Base-by-base conservation (phyloP, 2,888 invertebrate species). In the Hanleya hanleyi region DNA sequence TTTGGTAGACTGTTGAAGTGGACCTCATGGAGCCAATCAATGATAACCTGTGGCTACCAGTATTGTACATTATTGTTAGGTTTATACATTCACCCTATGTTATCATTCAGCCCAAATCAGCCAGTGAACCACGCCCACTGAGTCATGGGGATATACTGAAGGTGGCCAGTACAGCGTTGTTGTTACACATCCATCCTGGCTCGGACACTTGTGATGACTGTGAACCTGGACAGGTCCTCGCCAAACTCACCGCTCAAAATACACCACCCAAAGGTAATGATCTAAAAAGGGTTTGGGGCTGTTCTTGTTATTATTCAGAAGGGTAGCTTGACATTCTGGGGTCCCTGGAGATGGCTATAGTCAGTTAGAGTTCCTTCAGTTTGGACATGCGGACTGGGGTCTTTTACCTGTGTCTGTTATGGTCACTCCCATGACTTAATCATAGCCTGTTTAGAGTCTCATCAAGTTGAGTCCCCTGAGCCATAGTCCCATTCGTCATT, bases 121-220 rank as follows among this genome's bases (percentile, higher is more conserved):
- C 18, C 35, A 36, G 35, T 4, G 38, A 64, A 15, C 64, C 67
- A 26, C 35, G 49, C 6, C 81, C 92, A 92, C 91, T 96, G 81
- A 91, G 86, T 1, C 95, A 96, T 84, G 94, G 94, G 15, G 94
- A 94, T 84, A 91, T 91, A 1, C 84, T 95, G 67, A 93, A 93
- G 84, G 84, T 94, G 6, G 96, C 95, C 12, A 84, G 83, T 71
- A 85, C 87, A 0, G 75, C 73, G 18, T 70, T 90, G 32, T 72
- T 87, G 29, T 77, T 88, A 57, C 89, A 89, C 83, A 90, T 98
- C 75, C 98, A 98, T 87, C 93, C 93, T 2, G 97, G 97, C 0
- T 93, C 93, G 77, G 95, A 96, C 83, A 98, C 98, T 0, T 99
- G 98, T 87, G 95, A 95, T 0, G 94, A 95, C 76, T 99, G 98